Evolutionary conservation across 2,113 vertebrate genomes (phyloP), one percentile per base, ranked within the genome.

Genomic region (Dicrurus megarhynchus): DNA sequence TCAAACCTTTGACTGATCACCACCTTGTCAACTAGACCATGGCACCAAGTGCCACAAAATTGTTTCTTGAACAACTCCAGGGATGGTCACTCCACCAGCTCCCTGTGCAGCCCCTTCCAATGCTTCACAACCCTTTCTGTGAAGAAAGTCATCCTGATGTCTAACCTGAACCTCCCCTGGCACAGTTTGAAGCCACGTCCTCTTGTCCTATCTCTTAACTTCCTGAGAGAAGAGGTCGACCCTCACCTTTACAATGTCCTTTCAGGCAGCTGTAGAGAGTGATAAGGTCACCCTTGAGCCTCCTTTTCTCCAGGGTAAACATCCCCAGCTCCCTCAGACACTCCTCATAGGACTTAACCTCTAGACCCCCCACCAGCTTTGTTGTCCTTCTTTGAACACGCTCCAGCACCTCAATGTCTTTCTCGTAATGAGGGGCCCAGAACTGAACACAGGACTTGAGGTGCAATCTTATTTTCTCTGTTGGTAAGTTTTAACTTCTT

Each of bases 21-120:
- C 21, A 13, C 28, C 11, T 41, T 61, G n/a, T 41, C 21, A 61
- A 47, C 17, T 22, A 61, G n/a, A 69, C 17, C 21, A 27, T 4
- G 14, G 14, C 24, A 75, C 9, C 16, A 32, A 55, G 46, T n/a
- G 7, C 17, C n/a, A 47, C 11, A 10, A 28, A 46, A 30, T 4
- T 24, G 6, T 47, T 65, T 60, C n/a, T 21, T 39, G 16, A 60
- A 32, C 16, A 35, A 6, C 14, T 30, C 11, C n/a, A 47, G 24
- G n/a, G 21, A 68, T 4, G 27, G 24, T 23, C 41, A 47, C 24
- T 46, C 61, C 19, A 60, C 28, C 39, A 46, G 11, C 28, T 39
- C 9, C 20, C 10, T 8, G 17, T 0, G 0, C 5, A 61, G 47
- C 4, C 14, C 20, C 7, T 55, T 60, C 41, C n/a, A 75, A 27